Conservation (phyloP, 1,140 invertebrate species). For the Sipha flava region DNA sequence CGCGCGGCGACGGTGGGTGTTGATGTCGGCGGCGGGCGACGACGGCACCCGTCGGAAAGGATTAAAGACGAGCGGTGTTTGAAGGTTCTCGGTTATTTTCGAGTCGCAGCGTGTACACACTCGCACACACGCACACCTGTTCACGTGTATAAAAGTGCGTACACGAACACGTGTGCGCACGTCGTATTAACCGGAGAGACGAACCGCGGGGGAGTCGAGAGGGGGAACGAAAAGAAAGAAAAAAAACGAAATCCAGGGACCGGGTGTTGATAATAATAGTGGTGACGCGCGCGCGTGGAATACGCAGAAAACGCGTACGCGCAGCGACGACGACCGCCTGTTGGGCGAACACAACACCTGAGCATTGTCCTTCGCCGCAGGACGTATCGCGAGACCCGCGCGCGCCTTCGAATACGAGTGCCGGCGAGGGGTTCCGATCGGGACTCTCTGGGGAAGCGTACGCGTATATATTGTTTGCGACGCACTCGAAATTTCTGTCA, state of each 20-base stretch:
- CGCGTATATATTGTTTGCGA: too few species aligned
- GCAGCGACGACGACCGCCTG: background rate
- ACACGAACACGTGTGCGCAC: too few species aligned
- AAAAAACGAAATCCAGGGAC: too few species aligned
- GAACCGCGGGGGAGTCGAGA: too few species aligned
- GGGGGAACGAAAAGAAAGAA: too few species aligned
- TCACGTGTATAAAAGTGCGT: too few species aligned
- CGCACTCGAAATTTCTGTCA: background rate
- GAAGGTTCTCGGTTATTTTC: background rate
- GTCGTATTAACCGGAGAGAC: too few species aligned
- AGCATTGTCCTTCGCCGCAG: slow-evolving; percentile 16
- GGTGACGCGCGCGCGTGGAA: background rate
- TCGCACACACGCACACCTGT: too few species aligned
- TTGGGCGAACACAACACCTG: background rate
- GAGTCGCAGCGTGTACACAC: background rate
- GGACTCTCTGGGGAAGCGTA: background rate
- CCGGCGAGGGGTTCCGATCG: background rate
- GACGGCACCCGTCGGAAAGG: background rate
- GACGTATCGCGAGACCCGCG: background rate
- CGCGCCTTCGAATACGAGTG: too few species aligned
- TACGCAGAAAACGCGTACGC: background rate
- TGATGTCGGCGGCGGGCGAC: background rate
- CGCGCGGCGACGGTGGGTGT: too few species aligned
- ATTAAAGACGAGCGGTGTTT: background rate
- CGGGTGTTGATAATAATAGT: background rate